These are phyloP conservation scores for Homarus americanus DNA, from an alignment of 1,140 invertebrate species.

Conservation along the genomic window DNA sequence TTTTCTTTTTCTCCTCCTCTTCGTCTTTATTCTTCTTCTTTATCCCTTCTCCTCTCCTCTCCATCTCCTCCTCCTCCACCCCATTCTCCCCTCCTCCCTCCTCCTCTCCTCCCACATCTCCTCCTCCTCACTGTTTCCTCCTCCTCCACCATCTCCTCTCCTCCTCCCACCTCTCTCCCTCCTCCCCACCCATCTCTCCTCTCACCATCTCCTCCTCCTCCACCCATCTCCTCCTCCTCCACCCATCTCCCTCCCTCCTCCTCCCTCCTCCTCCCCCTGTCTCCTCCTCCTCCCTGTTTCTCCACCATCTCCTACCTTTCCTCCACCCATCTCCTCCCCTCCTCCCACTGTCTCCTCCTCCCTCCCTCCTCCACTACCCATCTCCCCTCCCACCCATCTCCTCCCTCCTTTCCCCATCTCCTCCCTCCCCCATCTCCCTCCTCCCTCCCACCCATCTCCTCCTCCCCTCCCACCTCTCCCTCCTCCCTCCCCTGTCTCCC, in stretches of 20 bases:
- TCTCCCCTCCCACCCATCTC: not conserved
- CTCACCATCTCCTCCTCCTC: too few species aligned
- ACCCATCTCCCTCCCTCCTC: too few species aligned
- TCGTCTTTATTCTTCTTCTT: too few species aligned
- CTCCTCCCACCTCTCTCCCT: not conserved
- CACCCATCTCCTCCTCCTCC: too few species aligned
- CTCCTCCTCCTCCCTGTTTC: not conserved
- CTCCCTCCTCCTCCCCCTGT: too few species aligned
- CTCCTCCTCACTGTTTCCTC: too few species aligned
- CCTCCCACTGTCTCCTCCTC: not conserved
- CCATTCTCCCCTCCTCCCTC: too few species aligned
- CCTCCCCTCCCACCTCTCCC: not conserved
- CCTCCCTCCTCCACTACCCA: not conserved
- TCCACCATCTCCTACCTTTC: not conserved
- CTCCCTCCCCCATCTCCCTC: not conserved
- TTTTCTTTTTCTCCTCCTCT: too few species aligned
- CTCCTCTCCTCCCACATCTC: too few species aligned
- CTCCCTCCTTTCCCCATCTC: not conserved
- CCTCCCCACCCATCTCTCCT: too few species aligned
- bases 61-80: too few species aligned
- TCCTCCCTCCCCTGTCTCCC: not conserved
- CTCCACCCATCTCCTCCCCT: too few species aligned
- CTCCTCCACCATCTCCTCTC: not conserved
- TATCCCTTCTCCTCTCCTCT: not conserved
- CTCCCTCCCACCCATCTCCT: not conserved